A percentile compares a stretch with the other conserved stretches of the same genome.
Evolutionary conservation across 2,113 vertebrate genomes (phyloP).

Genomic region (Scalopus aquaticus): DNA sequence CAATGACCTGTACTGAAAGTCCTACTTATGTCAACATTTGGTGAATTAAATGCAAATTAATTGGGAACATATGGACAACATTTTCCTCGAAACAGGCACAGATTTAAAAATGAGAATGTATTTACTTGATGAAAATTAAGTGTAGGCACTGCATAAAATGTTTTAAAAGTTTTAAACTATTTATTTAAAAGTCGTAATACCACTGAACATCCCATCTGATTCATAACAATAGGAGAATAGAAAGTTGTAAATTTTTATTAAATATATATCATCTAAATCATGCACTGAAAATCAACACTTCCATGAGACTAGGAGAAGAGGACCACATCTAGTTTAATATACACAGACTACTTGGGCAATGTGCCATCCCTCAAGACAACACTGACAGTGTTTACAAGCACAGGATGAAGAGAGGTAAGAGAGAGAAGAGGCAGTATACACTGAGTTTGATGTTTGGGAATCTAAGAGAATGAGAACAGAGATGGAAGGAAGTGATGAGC

Average conservation of each 20-base stretch:
- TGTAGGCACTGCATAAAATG: not conserved
- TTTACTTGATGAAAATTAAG: not conserved
- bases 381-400: not conserved
- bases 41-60: conserved; percentile 16
- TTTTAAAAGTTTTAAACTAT: not conserved
- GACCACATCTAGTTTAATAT: no score
- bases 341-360: not conserved
- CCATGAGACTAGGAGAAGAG: not conserved
- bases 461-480: not conserved
- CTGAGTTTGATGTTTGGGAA: not conserved
- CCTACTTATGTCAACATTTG: not conserved
- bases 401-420: no score
- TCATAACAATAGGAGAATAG: not conserved
- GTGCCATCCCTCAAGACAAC: no score
- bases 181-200: not conserved
- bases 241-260: not conserved
- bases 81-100: not conserved
- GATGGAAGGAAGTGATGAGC: not conserved
- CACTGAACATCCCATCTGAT: not conserved
- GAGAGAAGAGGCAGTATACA: not conserved
- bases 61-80: not conserved
- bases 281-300: not conserved
- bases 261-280: not conserved
- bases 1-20: not conserved
- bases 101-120: not conserved